These are phyloP conservation scores for Bubo bubo DNA, from an alignment of 2,113 vertebrate species.

Conservation along the genomic window DNA sequence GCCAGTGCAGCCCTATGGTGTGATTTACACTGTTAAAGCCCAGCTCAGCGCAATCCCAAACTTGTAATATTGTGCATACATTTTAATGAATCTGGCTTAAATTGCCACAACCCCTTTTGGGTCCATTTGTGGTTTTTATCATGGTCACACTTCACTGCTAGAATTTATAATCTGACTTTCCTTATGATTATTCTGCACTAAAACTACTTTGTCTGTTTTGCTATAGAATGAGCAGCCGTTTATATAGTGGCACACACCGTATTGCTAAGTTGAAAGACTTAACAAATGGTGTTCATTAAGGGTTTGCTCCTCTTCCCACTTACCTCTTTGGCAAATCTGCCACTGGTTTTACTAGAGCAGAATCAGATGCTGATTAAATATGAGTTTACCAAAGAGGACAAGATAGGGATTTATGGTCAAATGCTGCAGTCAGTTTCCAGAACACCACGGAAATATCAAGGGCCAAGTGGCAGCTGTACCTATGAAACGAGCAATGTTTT, in stretches of 20 bases:
- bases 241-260: not conserved
- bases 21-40: not conserved
- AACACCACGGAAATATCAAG: not conserved
- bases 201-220: not conserved
- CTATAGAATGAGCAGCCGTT: not conserved
- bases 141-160: not conserved
- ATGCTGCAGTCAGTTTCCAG: not conserved
- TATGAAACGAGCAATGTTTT: not conserved
- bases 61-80: rapidly evolving
- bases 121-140: not conserved
- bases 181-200: not conserved
- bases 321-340: not conserved
- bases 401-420: not conserved
- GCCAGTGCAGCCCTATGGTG: not conserved
- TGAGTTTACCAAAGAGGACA: not conserved
- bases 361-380: not conserved
- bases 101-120: not conserved
- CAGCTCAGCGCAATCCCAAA: not conserved
- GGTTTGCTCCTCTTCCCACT: not conserved
- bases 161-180: not conserved
- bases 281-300: not conserved
- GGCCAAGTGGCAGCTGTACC: not conserved
- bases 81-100: not conserved
- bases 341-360: not conserved
- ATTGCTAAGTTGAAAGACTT: not conserved